Percentiles rank a stretch among this genome's conserved stretches.
phyloP scores from a whole-genome alignment of 2,113 vertebrate species.

The Percina caprodes region DNA sequence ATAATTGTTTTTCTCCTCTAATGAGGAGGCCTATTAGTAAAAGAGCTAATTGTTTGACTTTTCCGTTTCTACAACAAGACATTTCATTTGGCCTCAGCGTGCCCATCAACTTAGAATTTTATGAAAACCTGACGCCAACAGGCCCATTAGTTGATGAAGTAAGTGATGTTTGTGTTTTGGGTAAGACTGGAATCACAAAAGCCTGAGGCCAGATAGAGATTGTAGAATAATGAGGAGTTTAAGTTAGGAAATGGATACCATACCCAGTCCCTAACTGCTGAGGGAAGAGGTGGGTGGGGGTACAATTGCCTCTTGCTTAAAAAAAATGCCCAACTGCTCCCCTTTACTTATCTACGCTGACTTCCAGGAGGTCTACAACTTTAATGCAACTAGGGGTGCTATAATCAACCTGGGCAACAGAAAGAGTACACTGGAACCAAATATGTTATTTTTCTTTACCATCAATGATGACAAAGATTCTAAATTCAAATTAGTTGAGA shows the following conservation, averaged over 20 bases:
- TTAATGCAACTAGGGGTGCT: conserved; percentile 28
- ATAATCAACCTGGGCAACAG: conserved; percentile 25
- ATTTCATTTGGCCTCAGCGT: conserved; percentile 52
- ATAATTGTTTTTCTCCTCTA: conserved; percentile 32
- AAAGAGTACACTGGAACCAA: conserved; percentile 2
- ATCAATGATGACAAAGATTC: not conserved
- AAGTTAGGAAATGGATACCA: conserved; percentile 62
- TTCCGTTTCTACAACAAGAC: conserved; percentile 49
- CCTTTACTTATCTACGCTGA: conserved; percentile 29
- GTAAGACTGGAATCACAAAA: conserved; percentile 52
- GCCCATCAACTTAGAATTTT: conserved; percentile 21
- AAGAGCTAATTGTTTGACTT: conserved; percentile 29
- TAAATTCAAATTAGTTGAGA: not conserved
- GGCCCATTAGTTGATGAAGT: conserved; percentile 59
- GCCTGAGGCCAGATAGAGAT: conserved; percentile 37
- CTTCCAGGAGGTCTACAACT: conserved; percentile 36
- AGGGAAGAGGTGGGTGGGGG: not conserved
- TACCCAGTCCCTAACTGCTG: conserved; percentile 22
- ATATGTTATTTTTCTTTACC: not conserved
- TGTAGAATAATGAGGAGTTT: conserved; percentile 62
- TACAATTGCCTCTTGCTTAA: conserved; percentile 43
- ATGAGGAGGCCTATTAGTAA: conserved; percentile 22
- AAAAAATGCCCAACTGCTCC: conserved; percentile 22
- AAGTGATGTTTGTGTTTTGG: conserved; percentile 57
- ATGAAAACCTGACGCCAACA: conserved; percentile 47